phyloP scores from a whole-genome alignment of 2,888 invertebrate genomes.

The Lamproptera curius region DNA sequence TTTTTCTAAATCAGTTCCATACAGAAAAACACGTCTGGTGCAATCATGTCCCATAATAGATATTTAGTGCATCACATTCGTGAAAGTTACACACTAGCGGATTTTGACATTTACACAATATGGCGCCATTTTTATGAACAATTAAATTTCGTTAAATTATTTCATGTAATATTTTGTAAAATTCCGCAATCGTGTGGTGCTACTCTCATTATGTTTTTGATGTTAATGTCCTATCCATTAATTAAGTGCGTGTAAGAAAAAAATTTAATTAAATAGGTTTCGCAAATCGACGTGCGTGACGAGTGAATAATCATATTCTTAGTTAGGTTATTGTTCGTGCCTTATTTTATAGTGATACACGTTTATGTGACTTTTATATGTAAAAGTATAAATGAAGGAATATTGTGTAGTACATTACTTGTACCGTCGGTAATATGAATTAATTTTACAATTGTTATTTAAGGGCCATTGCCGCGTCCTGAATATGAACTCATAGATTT shows the following conservation, averaged over 20 bases:
- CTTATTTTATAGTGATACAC: slow-evolving; percentile 53
- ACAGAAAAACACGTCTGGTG: too few relatives aligned
- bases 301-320: slow-evolving; percentile 38
- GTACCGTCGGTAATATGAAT: slow-evolving; percentile 29
- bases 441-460: slow-evolving; percentile 27
- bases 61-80: slow-evolving; percentile 25
- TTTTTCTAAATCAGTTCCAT: slow-evolving; percentile 22
- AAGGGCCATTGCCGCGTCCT: slow-evolving; percentile 21
- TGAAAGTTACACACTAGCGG: slow-evolving; percentile 21
- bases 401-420: neutral
- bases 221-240: slow-evolving; percentile 35
- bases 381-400: slow-evolving; percentile 1
- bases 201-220: slow-evolving; percentile 20
- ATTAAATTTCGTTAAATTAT: slow-evolving; percentile 15
- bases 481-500: slow-evolving; percentile 37
- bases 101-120: slow-evolving; percentile 3
- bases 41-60: slow-evolving; percentile 52
- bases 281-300: slow-evolving; percentile 40
- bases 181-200: slow-evolving; percentile 28
- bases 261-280: slow-evolving; percentile 33
- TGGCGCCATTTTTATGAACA: slow-evolving; percentile 18
- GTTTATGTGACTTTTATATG: neutral
- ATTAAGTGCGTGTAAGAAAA: slow-evolving; percentile 52
- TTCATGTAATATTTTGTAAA: slow-evolving; percentile 23
- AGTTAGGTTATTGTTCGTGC: slow-evolving; percentile 47